These are phyloP conservation scores for Ischnura elegans DNA, from an alignment of 2,888 invertebrate species.

Conservation along the genomic window DNA sequence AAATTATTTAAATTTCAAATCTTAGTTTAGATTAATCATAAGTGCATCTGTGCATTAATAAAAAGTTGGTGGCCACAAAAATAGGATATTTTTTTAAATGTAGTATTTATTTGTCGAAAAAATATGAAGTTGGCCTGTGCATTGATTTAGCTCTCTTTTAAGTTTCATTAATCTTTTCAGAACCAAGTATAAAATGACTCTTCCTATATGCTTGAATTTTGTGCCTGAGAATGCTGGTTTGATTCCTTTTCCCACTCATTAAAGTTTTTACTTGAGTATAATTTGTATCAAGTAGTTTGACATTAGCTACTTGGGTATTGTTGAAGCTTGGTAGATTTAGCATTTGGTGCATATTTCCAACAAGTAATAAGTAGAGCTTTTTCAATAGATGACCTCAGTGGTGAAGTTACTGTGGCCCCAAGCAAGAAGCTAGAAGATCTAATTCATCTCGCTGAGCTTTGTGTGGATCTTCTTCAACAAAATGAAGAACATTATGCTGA, in stretches of 20 bases:
- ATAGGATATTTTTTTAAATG: not conserved
- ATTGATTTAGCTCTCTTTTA: not conserved
- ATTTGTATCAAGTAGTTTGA: not conserved
- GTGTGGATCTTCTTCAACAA: slow-evolving; percentile 98
- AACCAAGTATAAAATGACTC: not conserved
- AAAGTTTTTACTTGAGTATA: not conserved
- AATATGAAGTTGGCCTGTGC: not conserved
- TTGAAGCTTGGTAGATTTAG: not conserved
- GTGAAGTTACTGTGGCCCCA: slow-evolving; percentile 90
- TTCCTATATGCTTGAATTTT: not conserved
- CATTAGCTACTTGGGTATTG: not conserved
- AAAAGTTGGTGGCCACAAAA: too few species aligned
- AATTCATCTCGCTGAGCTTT: slow-evolving; percentile 97
- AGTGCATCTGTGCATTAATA: too few species aligned
- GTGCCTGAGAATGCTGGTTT: not conserved
- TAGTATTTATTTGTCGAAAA: not conserved
- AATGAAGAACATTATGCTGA: slow-evolving; percentile 99
- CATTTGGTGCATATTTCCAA: slow-evolving; percentile 8
- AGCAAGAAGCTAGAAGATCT: slow-evolving; percentile 97
- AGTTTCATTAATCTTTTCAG: not conserved
- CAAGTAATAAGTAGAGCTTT: slow-evolving; percentile 51
- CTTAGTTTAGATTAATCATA: too few species aligned
- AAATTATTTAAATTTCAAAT: too few species aligned
- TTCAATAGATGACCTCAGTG: slow-evolving; percentile 86
- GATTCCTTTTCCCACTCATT: not conserved